phyloP scores from a whole-genome alignment of 2,888 invertebrate genomes.

The Drosophila imparisetae region DNA sequence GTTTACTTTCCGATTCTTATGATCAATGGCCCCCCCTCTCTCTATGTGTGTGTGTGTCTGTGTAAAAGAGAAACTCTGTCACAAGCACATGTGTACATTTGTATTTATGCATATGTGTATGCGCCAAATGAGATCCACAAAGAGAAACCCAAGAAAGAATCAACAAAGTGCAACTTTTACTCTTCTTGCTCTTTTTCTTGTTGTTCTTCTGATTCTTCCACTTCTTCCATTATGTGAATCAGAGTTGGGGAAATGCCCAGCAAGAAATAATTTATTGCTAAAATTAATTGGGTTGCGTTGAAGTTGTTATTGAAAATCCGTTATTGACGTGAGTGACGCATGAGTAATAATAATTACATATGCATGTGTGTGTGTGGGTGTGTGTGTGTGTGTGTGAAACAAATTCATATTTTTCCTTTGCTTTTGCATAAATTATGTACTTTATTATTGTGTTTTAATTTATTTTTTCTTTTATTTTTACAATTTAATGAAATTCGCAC shows the following conservation, averaged over 20 bases:
- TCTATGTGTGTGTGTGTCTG: neutral
- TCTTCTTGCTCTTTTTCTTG: slow-evolving; percentile 11
- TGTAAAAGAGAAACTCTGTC: slow-evolving; percentile 25
- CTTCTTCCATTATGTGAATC: slow-evolving; percentile 24
- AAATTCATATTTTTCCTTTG: neutral
- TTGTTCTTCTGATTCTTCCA: neutral
- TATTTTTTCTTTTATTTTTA: neutral
- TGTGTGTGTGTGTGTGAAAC: neutral
- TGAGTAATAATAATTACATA: slow-evolving; percentile 34
- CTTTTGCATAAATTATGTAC: neutral
- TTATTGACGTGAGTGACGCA: slow-evolving; percentile 6
- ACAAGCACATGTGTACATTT: neutral
- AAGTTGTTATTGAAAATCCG: slow-evolving; percentile 5
- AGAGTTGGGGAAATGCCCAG: slow-evolving; percentile 47
- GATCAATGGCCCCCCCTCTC: slow-evolving; percentile 2
- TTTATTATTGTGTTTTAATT: neutral
- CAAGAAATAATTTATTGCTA: neutral
- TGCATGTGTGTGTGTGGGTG: neutral
- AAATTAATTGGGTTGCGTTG: neutral
- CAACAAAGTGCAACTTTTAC: slow-evolving; percentile 19
- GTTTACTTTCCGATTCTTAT: slow-evolving; percentile 8
- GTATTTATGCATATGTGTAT: neutral
- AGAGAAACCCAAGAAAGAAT: neutral
- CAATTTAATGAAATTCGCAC: too few relatives aligned
- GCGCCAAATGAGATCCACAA: neutral